Evolutionary conservation across 1,140 invertebrate genomes (phyloP).

Genomic region (Pseudomyrmex sp.): DNA sequence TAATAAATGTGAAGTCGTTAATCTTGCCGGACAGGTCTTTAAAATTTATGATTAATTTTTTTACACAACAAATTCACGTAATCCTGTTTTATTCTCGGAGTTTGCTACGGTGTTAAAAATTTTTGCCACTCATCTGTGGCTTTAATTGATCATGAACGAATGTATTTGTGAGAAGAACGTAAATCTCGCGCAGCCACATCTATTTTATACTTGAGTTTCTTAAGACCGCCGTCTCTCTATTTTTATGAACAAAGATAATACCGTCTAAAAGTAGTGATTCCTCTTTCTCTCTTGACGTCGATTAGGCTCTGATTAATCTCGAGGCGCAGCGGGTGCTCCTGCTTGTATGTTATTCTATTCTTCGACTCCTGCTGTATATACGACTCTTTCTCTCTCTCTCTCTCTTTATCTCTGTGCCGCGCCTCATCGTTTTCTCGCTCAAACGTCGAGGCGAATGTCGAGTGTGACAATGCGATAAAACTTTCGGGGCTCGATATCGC

Average conservation of each 20-base stretch:
- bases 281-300: not conserved
- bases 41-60: not conserved
- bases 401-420: not conserved
- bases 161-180: too few species aligned
- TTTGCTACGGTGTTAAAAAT: too few species aligned
- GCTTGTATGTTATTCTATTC: constrained; percentile 65
- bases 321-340: constrained; percentile 11
- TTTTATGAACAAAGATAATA: constrained; percentile 23
- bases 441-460: not conserved
- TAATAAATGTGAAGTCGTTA: too few species aligned
- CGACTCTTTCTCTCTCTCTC: too few species aligned
- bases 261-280: constrained; percentile 3
- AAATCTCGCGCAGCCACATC: not conserved
- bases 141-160: too few species aligned
- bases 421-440: not conserved
- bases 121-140: too few species aligned
- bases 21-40: too few species aligned
- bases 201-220: not conserved
- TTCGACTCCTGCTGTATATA: constrained; percentile 26
- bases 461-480: constrained; percentile 26
- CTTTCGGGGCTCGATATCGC: not conserved
- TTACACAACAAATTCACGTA: not conserved
- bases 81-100: too few species aligned
- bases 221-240: not conserved
- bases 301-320: constrained; percentile 57